phyloP scores from a whole-genome alignment of 2,113 vertebrate species.

The Coreoperca whiteheadi region DNA sequence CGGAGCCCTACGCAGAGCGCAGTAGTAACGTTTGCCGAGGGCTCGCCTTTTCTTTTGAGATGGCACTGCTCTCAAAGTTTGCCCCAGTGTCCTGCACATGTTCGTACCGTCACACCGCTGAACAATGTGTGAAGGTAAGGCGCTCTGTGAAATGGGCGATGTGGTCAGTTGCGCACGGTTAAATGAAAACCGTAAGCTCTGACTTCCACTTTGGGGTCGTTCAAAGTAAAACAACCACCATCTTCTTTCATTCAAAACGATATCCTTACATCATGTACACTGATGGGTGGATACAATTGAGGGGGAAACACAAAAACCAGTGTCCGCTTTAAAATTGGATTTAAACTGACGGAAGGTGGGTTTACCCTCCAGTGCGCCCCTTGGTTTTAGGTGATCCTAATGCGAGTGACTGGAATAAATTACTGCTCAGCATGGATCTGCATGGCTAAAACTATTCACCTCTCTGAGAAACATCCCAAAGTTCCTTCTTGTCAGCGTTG shows the following conservation, averaged over 20 bases:
- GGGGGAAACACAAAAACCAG: background rate
- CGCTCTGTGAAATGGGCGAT: too few species aligned
- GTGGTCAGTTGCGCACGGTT: background rate
- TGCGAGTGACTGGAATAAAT: slow-evolving; percentile 37
- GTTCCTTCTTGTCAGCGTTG: slow-evolving; percentile 21
- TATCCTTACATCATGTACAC: background rate
- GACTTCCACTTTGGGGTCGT: background rate
- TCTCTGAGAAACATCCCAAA: slow-evolving; percentile 41
- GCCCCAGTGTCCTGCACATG: background rate
- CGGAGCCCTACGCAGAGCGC: background rate
- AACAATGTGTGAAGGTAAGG: too few species aligned
- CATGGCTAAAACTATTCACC: slow-evolving; percentile 60
- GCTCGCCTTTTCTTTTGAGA: background rate
- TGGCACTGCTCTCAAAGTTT: background rate
- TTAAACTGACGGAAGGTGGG: slow-evolving; percentile 33
- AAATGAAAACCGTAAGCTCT: background rate
- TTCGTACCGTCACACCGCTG: background rate
- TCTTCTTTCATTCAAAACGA: background rate
- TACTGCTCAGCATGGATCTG: slow-evolving; percentile 31
- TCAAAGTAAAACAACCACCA: background rate
- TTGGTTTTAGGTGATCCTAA: slow-evolving; percentile 22
- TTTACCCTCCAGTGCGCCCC: slow-evolving; percentile 1
- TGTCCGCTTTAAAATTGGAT: slow-evolving; percentile 29
- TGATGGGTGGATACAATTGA: slow-evolving; percentile 11
- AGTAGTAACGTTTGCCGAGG: too few species aligned